Evolutionary conservation across 2,888 invertebrate species (phyloP).

Genomic region (Anorthoa munda): DNA sequence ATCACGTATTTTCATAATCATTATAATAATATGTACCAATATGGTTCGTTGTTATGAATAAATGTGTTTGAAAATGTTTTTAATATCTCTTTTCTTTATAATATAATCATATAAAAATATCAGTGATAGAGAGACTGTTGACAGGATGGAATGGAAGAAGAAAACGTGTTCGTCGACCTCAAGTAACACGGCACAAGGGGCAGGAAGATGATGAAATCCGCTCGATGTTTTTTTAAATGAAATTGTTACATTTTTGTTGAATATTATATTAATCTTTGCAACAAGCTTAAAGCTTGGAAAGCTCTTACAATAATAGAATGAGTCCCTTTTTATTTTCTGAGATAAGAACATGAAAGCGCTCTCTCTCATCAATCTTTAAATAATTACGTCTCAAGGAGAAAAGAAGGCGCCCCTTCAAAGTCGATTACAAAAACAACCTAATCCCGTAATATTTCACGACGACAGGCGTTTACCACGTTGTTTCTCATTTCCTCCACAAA

Average conservation of each 20-base stretch:
- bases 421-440: conserved; percentile 48
- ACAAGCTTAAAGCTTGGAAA: conserved; percentile 1
- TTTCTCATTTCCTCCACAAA: conserved; percentile 42
- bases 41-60: background rate
- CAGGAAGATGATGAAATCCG: too few species aligned
- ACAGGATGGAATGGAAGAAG: too few species aligned
- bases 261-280: background rate
- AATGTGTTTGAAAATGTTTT: conserved; percentile 5
- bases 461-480: conserved; percentile 34
- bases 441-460: conserved; percentile 43
- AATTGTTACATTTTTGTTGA: background rate
- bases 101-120: too few species aligned
- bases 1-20: background rate
- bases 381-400: conserved; percentile 25
- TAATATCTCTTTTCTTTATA: background rate
- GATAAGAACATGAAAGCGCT: conserved; percentile 29
- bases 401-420: conserved; percentile 8
- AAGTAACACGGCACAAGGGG: too few species aligned
- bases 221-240: background rate
- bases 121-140: too few species aligned
- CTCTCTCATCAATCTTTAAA: conserved; percentile 42
- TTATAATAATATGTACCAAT: too few species aligned
- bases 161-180: too few species aligned
- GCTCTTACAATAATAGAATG: conserved; percentile 20
- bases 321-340: conserved; percentile 12